Conservation (phyloP, 2,797 vertebrate species). For the Notolepis coatsorum region DNA sequence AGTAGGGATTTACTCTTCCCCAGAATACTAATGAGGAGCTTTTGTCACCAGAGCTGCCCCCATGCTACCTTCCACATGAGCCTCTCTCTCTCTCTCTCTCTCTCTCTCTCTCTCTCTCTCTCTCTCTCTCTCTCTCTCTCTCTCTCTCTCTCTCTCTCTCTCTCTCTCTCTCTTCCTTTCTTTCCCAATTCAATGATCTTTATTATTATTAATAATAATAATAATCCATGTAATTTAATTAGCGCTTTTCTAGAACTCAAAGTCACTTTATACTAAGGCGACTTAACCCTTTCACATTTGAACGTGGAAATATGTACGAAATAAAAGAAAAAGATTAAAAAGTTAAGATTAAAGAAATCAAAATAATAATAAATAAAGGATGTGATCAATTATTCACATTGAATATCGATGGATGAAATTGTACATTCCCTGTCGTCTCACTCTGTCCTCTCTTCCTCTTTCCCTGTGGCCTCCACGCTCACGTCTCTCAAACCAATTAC, state of each 20-base stretch:
- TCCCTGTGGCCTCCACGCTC: neutral
- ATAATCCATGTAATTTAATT: too few species aligned
- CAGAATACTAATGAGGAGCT: slow-evolving; percentile 72
- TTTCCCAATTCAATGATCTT: neutral
- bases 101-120: slow-evolving; percentile 39
- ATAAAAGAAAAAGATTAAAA: too few species aligned
- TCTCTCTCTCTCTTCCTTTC: neutral
- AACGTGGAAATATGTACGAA: too few species aligned
- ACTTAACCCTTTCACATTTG: too few species aligned
- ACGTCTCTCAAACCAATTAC: slow-evolving; percentile 47
- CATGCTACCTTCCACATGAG: slow-evolving; percentile 55
- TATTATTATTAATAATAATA: too few species aligned
- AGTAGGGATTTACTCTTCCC: slow-evolving; percentile 64
- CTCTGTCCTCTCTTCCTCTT: neutral
- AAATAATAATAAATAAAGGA: too few species aligned
- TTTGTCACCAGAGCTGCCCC: slow-evolving; percentile 61
- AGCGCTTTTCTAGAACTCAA: too few species aligned
- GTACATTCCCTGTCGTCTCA: too few species aligned
- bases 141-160: neutral
- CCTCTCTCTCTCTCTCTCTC: slow-evolving; percentile 17
- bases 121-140: slow-evolving; percentile 44
- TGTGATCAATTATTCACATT: too few species aligned
- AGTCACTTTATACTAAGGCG: too few species aligned
- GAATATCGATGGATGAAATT: too few species aligned
- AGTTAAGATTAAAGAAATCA: too few species aligned